Conservation (phyloP, 2,113 vertebrate species). For the Manacus vitellinus region DNA sequence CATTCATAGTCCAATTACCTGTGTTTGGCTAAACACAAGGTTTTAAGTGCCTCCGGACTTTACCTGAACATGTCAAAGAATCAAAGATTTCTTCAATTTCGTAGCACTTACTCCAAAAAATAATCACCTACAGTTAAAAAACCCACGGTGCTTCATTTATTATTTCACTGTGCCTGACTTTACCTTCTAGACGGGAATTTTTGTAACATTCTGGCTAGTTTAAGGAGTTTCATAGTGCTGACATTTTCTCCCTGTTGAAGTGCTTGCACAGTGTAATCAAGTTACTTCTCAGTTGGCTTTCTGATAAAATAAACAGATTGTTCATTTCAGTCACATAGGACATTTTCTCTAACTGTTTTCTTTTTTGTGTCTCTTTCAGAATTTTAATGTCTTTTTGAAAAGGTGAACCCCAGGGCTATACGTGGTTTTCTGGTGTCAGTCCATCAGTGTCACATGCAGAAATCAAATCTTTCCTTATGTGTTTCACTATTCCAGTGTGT, state of each 20-base stretch:
- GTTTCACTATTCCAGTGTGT: background rate
- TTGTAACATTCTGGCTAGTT: background rate
- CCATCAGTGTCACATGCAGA: background rate
- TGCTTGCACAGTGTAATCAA: background rate
- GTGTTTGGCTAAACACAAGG: background rate
- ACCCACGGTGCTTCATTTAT: background rate
- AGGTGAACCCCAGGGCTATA: background rate
- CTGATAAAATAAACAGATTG: background rate
- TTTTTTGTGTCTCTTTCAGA: background rate
- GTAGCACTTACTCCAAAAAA: background rate
- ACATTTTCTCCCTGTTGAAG: background rate
- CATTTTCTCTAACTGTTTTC: background rate
- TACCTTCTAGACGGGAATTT: background rate
- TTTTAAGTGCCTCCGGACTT: background rate
- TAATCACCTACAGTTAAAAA: background rate
- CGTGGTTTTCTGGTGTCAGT: background rate
- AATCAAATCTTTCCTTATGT: background rate
- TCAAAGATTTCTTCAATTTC: background rate
- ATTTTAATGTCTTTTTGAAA: background rate
- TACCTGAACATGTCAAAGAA: background rate
- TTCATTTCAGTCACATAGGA: background rate
- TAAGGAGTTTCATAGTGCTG: background rate
- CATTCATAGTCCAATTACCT: background rate
- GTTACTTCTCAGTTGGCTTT: background rate
- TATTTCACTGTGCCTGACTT: background rate